phyloP scores from a whole-genome alignment of 2,888 invertebrate genomes.

The Steinernema hermaphroditum region DNA sequence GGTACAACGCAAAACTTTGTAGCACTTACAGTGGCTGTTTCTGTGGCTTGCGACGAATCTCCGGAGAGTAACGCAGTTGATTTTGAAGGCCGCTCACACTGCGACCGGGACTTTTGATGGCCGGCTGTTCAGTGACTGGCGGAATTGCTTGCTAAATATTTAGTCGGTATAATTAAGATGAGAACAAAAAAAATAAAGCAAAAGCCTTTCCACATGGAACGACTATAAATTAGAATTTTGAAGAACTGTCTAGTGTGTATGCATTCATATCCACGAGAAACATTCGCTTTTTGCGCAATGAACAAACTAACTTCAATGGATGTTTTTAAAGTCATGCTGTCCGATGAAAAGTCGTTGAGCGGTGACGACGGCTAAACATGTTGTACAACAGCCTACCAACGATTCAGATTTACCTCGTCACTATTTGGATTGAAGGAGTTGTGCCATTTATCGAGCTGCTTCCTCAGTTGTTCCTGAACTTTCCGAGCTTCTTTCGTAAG shows the following conservation, averaged over 20 bases:
- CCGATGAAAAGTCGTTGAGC: neutral
- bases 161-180: no score
- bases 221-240: no score
- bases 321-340: neutral
- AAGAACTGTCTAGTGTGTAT: no score
- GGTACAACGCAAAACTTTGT: neutral
- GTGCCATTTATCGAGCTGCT: slow-evolving; percentile 24
- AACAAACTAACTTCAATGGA: slow-evolving; percentile 28
- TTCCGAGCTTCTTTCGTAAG: slow-evolving; percentile 5
- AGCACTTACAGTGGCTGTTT: neutral
- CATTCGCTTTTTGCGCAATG: no score
- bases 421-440: slow-evolving; percentile 14
- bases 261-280: no score
- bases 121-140: neutral
- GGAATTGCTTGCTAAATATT: no score
- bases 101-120: neutral
- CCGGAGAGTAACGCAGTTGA: slow-evolving; percentile 16
- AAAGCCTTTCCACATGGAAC: no score
- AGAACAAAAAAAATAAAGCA: no score
- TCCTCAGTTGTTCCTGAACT: slow-evolving; percentile 9
- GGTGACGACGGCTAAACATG: neutral
- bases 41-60: slow-evolving; percentile 18
- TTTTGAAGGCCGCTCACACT: slow-evolving; percentile 8
- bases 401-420: neutral
- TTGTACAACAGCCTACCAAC: neutral